Evolutionary conservation across 2,888 invertebrate genomes (phyloP).

Genomic region (Rhingia campestris): DNA sequence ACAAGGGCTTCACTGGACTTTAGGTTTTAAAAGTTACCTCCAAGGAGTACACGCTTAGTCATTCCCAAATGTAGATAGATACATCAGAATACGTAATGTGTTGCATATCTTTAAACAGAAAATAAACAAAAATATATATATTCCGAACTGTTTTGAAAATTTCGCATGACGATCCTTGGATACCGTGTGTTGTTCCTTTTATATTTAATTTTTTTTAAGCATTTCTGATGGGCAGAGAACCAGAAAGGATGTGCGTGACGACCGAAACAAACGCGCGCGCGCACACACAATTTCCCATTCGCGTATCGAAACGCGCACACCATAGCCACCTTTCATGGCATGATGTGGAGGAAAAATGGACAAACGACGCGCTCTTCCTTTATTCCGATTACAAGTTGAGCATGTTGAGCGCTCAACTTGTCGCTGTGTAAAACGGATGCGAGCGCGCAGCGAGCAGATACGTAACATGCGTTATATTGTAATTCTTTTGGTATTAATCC

Average conservation of each 20-base stretch:
- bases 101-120: constrained; percentile 69
- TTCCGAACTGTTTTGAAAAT: constrained; percentile 43
- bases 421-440: constrained; percentile 71
- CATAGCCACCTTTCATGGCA: constrained; percentile 41
- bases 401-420: constrained; percentile 73
- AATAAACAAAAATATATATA: constrained; percentile 2
- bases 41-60: constrained; percentile 59
- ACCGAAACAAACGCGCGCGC: constrained; percentile 79
- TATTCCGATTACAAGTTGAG: constrained; percentile 70
- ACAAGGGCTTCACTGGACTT: constrained; percentile 44
- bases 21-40: constrained; percentile 46
- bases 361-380: constrained; percentile 43
- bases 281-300: constrained; percentile 79
- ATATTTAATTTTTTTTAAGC: constrained; percentile 25
- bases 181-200: constrained; percentile 54
- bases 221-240: constrained; percentile 69
- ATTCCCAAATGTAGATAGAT: constrained; percentile 72
- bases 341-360: constrained; percentile 20
- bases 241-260: constrained; percentile 75
- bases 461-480: constrained; percentile 74
- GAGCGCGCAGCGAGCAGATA: constrained; percentile 71
- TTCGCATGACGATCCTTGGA: constrained; percentile 72
- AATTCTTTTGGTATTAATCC: constrained; percentile 74
- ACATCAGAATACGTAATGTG: constrained; percentile 75
- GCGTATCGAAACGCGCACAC: constrained; percentile 47